Evolutionary conservation across 2,113 vertebrate species (phyloP), one percentile per base, ranked within the genome.

Genomic region (Macroglossus sobrinus): DNA sequence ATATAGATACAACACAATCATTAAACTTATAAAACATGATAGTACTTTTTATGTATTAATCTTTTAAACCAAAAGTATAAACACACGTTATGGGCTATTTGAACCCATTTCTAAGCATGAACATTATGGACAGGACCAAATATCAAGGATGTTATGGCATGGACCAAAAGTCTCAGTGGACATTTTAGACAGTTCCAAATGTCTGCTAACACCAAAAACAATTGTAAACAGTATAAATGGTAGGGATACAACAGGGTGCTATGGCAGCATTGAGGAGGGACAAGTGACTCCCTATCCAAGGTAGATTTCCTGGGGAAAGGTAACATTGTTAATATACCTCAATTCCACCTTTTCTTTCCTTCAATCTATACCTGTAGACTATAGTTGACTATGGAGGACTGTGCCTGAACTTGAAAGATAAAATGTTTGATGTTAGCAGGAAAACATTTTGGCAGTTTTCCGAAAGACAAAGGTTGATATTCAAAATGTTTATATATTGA

Each of bases 181-280:
- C 19, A 1, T 63, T 63, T 63, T 40, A 43, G 79, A 43, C 26
- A 45, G 57, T 16, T 33, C 33, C 57, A 33, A 63, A 63, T 82
- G 57, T 63, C 61, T 45, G 18, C 57, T 82, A 45, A 63, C 59
- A 63, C 38, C 38, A 19, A n/a, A 55, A 86, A 35, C 8, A 47
- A 24, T 0, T 14, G 3, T 28, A 38, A 5, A 40, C 19, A 33
- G 12, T 26, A 24, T 28, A 40, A 71, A 40, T 28, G 7, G 40
- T 2, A 18, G 15, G 3, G 13, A 1, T 13, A 26, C 64, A 30
- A 5, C 2, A 6, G 9, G 12, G 12, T 7, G 6, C 33, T 3
- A 0, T 2, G 21, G 26, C 14, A 33, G 3, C 2, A 6, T 7
- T 7, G 26, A 30, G 6, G 9, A 47, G 12, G 16, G 26, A 5